Conservation (phyloP, 1,140 invertebrate species). For the Berghia stephanieae region DNA sequence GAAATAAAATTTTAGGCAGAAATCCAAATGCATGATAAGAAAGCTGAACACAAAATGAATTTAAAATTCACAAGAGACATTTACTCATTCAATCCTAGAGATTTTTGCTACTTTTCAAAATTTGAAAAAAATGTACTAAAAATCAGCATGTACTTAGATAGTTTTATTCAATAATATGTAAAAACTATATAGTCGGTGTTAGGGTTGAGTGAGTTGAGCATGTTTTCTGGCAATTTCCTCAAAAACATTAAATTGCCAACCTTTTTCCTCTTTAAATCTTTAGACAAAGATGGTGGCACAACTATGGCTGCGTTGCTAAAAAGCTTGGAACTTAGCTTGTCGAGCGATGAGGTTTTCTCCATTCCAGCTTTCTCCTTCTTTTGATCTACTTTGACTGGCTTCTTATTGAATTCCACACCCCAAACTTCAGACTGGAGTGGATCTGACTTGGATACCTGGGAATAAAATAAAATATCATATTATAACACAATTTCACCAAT, state of each 20-base stretch:
- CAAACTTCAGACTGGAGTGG: constrained; percentile 21
- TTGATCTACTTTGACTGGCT: background rate
- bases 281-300: background rate
- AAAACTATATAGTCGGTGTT: background rate
- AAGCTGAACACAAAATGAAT: no score
- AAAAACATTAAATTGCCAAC: constrained; percentile 16
- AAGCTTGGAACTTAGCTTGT: constrained; percentile 18
- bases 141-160: background rate
- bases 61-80: no score
- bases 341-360: background rate
- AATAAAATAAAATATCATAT: no score
- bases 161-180: background rate
- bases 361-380: background rate
- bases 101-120: no score
- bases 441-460: no score
- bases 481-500: no score
- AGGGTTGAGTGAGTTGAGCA: background rate
- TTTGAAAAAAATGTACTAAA: no score
- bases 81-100: no score
- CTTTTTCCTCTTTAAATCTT: background rate
- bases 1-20: no score
- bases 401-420: constrained; percentile 20
- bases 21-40: no score
- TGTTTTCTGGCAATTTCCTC: background rate
- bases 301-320: background rate